phyloP scores from a whole-genome alignment of 2,888 invertebrate genomes.

The Trichopoda pennipes region DNA sequence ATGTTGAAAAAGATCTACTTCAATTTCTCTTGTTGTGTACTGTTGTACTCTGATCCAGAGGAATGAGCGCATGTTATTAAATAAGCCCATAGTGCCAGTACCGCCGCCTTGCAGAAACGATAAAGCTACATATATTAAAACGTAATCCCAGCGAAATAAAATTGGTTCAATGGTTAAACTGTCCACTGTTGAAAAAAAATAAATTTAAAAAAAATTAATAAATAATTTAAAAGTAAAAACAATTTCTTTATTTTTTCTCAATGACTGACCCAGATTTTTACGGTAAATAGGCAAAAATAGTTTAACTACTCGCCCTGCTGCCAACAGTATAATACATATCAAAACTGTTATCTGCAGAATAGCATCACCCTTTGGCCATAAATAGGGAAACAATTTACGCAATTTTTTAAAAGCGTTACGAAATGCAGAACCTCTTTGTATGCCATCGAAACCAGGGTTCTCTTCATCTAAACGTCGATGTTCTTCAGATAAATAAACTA shows the following conservation, averaged over 20 bases:
- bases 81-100: constrained; percentile 93
- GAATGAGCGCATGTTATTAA: constrained; percentile 94
- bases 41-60: constrained; percentile 98
- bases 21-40: constrained; percentile 95
- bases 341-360: constrained; percentile 90
- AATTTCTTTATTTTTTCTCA: background rate
- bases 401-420: constrained; percentile 89
- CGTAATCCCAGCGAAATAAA: constrained; percentile 92
- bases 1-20: constrained; percentile 92
- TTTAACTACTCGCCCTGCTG: constrained; percentile 92
- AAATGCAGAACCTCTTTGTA: constrained; percentile 85
- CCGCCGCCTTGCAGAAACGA: constrained; percentile 98
- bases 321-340: constrained; percentile 89
- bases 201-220: background rate
- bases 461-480: constrained; percentile 80
- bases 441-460: constrained; percentile 70
- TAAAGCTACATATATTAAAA: constrained; percentile 91
- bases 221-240: background rate
- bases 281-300: constrained; percentile 96
- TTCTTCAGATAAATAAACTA: constrained; percentile 83
- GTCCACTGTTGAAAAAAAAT: constrained; percentile 85
- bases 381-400: constrained; percentile 90
- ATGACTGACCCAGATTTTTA: constrained; percentile 90
- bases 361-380: constrained; percentile 94
- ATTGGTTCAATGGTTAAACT: constrained; percentile 85